Percentiles rank a stretch among this genome's conserved stretches.
These are phyloP conservation scores for Ptilorrhoa leucosticta DNA, from an alignment of 2,113 vertebrate species.

Conservation along the genomic window DNA sequence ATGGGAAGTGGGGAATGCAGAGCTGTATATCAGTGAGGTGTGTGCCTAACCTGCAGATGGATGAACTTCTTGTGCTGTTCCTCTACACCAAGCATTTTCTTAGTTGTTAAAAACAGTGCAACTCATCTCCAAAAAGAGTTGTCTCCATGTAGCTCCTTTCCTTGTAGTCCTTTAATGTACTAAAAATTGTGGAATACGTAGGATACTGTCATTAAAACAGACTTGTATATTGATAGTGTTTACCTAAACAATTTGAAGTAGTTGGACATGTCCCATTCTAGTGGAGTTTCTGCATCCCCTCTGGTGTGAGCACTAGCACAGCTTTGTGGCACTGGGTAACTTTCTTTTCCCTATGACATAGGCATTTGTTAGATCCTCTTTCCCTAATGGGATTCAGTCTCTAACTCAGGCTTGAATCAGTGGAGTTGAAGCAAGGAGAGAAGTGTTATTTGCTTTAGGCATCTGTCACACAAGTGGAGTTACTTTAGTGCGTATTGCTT, in stretches of 20 bases:
- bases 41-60: background rate
- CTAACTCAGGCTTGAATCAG: background rate
- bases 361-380: background rate
- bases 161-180: background rate
- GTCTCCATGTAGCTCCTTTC: background rate
- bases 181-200: background rate
- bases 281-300: background rate
- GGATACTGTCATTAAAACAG: background rate
- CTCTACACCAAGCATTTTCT: background rate
- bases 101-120: background rate
- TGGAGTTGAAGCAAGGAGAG: background rate
- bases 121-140: background rate
- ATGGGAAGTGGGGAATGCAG: background rate
- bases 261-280: background rate
- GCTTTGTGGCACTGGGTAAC: background rate
- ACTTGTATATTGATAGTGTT: accelerated
- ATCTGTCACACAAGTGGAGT: background rate
- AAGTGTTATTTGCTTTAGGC: background rate
- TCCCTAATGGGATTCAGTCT: background rate
- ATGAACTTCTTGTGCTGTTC: accelerated
- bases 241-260: background rate
- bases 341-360: background rate
- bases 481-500: background rate
- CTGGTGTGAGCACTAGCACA: background rate
- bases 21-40: accelerated